phyloP scores from a whole-genome alignment of 2,888 invertebrate species.

The Ormyrus pomaceus region DNA sequence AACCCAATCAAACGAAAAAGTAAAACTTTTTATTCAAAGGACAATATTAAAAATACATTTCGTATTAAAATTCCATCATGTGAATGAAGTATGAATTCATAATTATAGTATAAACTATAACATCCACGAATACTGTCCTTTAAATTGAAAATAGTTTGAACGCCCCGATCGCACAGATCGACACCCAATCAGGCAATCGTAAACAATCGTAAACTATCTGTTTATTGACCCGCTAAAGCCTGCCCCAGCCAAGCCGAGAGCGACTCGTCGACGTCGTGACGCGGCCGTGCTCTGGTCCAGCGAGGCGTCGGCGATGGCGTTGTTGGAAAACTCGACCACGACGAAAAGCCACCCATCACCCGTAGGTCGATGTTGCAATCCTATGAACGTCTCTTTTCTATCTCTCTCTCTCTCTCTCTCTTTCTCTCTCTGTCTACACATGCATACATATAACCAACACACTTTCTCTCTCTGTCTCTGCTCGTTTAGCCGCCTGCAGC shows the following conservation, averaged over 20 bases:
- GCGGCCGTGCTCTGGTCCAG: constrained; percentile 34
- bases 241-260: constrained; percentile 33
- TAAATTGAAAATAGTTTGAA: too few relatives aligned
- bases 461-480: constrained; percentile 51
- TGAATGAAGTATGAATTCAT: too few relatives aligned
- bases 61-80: too few relatives aligned
- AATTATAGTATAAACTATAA: too few relatives aligned
- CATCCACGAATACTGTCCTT: too few relatives aligned
- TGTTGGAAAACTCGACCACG: constrained; percentile 15
- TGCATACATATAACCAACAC: constrained; percentile 1
- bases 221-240: constrained; percentile 23
- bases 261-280: constrained; percentile 45
- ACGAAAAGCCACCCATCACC: constrained; percentile 56
- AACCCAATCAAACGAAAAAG: too few relatives aligned
- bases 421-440: constrained; percentile 52
- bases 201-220: not conserved
- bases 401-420: constrained; percentile 52
- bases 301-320: constrained; percentile 14
- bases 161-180: too few relatives aligned
- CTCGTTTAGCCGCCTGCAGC: constrained; percentile 69
- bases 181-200: too few relatives aligned
- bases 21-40: too few relatives aligned
- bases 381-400: constrained; percentile 51
- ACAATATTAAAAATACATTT: too few relatives aligned
- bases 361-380: constrained; percentile 62